phyloP scores from a whole-genome alignment of 2,113 vertebrate species.

The Gymnogyps californianus region DNA sequence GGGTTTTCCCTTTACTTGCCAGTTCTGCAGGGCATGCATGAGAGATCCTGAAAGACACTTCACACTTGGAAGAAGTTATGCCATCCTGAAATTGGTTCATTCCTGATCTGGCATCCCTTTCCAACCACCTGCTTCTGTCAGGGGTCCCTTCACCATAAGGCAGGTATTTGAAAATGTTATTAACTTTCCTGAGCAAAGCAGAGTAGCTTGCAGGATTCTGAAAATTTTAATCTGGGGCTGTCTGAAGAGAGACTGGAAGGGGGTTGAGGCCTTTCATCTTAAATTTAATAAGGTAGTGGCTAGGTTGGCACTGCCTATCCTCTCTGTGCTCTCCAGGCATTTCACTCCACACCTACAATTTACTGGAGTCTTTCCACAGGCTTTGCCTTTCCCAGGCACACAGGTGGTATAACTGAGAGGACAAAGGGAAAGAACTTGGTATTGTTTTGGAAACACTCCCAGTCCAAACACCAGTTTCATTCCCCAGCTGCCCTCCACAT shows the following conservation, averaged over 20 bases:
- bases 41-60: background rate
- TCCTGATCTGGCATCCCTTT: background rate
- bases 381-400: slow-evolving; percentile 36
- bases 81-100: background rate
- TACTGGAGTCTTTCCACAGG: slow-evolving; percentile 31
- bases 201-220: background rate
- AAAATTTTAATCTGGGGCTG: background rate
- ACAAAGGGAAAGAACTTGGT: background rate
- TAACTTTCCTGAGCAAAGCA: background rate
- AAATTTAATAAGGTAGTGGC: slow-evolving; percentile 49
- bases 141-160: background rate
- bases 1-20: background rate
- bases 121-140: background rate
- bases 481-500: slow-evolving; percentile 22
- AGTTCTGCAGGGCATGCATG: background rate
- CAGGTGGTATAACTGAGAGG: slow-evolving; percentile 31
- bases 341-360: slow-evolving; percentile 63
- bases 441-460: slow-evolving; percentile 38
- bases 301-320: slow-evolving; percentile 36
- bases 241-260: slow-evolving; percentile 15
- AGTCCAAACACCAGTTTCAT: background rate
- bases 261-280: slow-evolving; percentile 46
- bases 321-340: slow-evolving; percentile 53
- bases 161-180: background rate
- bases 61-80: background rate